Evolutionary conservation across 1,140 invertebrate genomes (phyloP), one percentile per base, ranked within the genome.

Genomic region (Psix sp.): DNA sequence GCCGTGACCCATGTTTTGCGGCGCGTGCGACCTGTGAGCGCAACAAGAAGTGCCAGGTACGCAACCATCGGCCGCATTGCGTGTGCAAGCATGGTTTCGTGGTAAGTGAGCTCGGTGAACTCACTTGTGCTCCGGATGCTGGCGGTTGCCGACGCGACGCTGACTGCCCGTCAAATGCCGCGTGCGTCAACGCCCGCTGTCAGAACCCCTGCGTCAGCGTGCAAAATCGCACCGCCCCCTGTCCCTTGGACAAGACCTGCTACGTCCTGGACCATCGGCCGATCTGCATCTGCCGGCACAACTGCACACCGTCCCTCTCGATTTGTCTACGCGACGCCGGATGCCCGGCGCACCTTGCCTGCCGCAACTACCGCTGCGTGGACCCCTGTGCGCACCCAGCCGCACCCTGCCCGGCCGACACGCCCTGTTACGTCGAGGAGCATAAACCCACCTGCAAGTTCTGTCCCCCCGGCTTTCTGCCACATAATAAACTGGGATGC

Each of bases 361-460:
- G 96, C 87, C 91, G 92, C 82, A 94, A 94, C 84, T 95, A 93
- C 86, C 92, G 94, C 88, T 97, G 96, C 86, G 91, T 94, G 89
- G 93, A 97, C 88, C 95, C 95, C 60, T 97, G 96, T 88, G 90
- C 90, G 68, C 91, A 92, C 77, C 91, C 54, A 36, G 39, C 92
- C 80, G 90, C 89, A n/a, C n/a, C n/a, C 80, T 96, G 95, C 86
- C 91, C 93, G 74, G 89, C 90, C 76, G 93, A 93, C 82, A 91
- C 93, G 52, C 94, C 94, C 79, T 97, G 95, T 89, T 93, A 92
- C 88, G 94, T 96, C 76, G 94, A 96, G 91, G 94, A 96, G 88
- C 95, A 96, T 89, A 94, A 93, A 89, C 93, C 94, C 73, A 92
- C 94, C 85, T 96, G 95, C 93, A 95, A 95, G 91, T 96, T 95